Conservation (phyloP, 2,113 vertebrate species). For the Arenaria interpres region DNA sequence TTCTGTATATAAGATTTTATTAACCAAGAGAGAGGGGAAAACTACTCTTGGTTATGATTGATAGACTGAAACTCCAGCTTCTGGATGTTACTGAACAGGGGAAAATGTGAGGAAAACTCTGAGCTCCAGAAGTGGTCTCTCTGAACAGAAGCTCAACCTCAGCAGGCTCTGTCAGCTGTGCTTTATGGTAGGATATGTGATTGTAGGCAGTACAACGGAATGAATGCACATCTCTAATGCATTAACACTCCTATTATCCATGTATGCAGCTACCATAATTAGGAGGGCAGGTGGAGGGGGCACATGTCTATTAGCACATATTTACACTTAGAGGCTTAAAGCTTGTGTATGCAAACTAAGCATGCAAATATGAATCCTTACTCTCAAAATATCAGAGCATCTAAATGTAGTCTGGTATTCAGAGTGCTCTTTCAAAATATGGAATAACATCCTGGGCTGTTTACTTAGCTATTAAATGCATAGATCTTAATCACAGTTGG, state of each 20-base stretch:
- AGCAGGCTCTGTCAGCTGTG: neutral
- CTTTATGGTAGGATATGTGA: neutral
- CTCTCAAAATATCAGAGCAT: neutral
- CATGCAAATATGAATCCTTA: neutral
- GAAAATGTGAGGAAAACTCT: neutral
- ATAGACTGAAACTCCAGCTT: neutral
- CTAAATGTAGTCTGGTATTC: neutral
- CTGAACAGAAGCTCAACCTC: neutral
- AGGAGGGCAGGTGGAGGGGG: neutral
- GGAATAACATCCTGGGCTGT: neutral
- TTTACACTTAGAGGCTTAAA: neutral
- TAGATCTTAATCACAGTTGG: neutral
- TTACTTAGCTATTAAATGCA: neutral
- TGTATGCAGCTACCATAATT: neutral
- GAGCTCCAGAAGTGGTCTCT: neutral
- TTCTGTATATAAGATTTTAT: neutral
- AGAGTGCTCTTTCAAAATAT: neutral
- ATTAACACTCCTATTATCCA: neutral
- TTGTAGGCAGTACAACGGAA: neutral
- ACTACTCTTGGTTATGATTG: neutral
- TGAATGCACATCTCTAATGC: neutral
- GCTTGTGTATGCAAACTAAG: neutral
- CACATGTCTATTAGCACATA: neutral
- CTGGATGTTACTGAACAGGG: neutral
- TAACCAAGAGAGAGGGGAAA: neutral